These are phyloP conservation scores for Herpetotheres cachinnans DNA, from an alignment of 2,113 vertebrate species.

Conservation along the genomic window DNA sequence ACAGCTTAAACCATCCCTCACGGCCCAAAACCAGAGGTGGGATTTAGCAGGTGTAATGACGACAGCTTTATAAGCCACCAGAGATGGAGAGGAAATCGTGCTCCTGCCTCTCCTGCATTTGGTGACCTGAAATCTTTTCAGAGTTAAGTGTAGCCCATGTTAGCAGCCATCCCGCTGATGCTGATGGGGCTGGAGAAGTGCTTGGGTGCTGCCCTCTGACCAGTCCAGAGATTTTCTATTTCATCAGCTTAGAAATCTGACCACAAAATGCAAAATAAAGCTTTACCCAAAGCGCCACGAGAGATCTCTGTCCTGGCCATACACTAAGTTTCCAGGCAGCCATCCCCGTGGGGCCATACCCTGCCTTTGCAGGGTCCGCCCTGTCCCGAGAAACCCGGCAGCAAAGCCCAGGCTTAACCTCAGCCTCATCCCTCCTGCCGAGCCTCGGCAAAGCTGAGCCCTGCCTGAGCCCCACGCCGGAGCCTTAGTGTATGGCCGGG, in stretches of 20 bases:
- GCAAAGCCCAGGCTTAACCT: not conserved
- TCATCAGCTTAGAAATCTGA: not conserved
- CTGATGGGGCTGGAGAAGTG: not conserved
- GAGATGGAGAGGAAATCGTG: not conserved
- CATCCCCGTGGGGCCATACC: not conserved
- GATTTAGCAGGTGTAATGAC: not conserved
- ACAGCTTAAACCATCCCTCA: not conserved
- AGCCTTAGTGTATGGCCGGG: fast-evolving
- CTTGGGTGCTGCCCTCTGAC: not conserved
- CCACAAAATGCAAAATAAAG: not conserved
- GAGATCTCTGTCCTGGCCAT: not conserved
- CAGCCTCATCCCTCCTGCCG: not conserved
- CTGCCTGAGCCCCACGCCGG: not conserved
- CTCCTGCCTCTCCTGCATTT: not conserved
- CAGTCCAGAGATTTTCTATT: not conserved
- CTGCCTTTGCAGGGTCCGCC: not conserved
- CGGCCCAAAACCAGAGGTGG: not conserved
- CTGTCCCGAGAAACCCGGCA: not conserved
- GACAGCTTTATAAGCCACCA: fast-evolving
- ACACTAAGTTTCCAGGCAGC: not conserved
- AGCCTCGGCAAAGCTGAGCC: not conserved
- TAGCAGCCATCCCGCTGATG: fast-evolving
- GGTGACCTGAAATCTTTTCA: not conserved
- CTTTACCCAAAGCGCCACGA: fast-evolving
- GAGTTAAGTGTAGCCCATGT: fast-evolving